A percentile compares a stretch with the other conserved stretches of the same genome.
Evolutionary conservation across 2,888 invertebrate species (phyloP).

Genomic region (Cryptocephalus primarius): DNA sequence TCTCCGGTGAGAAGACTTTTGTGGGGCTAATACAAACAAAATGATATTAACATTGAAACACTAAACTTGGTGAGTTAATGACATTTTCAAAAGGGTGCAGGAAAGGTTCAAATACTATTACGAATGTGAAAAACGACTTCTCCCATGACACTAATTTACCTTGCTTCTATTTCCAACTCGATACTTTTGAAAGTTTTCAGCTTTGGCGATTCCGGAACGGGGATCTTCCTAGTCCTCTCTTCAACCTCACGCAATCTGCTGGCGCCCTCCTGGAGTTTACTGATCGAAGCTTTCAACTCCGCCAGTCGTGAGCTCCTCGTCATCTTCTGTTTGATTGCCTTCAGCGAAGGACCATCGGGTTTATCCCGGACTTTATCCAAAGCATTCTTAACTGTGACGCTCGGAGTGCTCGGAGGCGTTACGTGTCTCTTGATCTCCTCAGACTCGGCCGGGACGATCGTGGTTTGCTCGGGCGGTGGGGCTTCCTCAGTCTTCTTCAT

Average conservation of each 20-base stretch:
- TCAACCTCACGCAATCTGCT: slow-evolving; percentile 45
- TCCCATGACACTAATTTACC: slow-evolving; percentile 39
- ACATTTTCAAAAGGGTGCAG: background rate
- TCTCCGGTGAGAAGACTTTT: slow-evolving; percentile 52
- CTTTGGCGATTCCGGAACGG: slow-evolving; percentile 37
- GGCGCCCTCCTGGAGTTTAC: slow-evolving; percentile 52
- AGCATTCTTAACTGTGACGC: slow-evolving; percentile 30
- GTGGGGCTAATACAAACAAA: slow-evolving; percentile 48
- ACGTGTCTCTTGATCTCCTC: slow-evolving; percentile 13
- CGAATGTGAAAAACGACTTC: background rate
- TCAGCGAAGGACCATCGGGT: slow-evolving; percentile 52
- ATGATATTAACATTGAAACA: background rate
- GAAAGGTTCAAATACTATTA: background rate
- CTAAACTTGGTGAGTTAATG: background rate
- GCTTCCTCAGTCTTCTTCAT: slow-evolving; percentile 13
- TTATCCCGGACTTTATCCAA: slow-evolving; percentile 40
- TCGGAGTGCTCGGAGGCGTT: slow-evolving; percentile 27
- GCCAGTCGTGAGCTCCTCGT: slow-evolving; percentile 56
- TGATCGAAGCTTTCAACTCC: slow-evolving; percentile 58
- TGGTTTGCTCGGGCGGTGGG: slow-evolving; percentile 1
- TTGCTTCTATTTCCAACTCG: slow-evolving; percentile 63
- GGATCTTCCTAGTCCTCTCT: slow-evolving; percentile 26
- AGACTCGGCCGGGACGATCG: slow-evolving; percentile 1
- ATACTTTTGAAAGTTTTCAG: slow-evolving; percentile 61
- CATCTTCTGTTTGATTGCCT: slow-evolving; percentile 58